Base-by-base conservation (phyloP, 2,888 invertebrate genomes). In the Brachypalpus laphriformis region DNA sequence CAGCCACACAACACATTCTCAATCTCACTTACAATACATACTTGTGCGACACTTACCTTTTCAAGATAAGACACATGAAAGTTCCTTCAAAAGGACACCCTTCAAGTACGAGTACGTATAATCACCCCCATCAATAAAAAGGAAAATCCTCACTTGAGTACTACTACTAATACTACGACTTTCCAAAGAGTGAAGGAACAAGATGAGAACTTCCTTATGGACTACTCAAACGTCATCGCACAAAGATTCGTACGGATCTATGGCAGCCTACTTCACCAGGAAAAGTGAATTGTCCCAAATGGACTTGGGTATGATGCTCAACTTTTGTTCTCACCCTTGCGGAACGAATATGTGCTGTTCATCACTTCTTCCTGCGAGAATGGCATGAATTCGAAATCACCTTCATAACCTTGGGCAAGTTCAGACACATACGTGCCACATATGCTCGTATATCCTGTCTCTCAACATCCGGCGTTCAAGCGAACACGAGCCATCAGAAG, bases 291-390 rank as follows among this genome's bases (percentile, higher is more conserved):
- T 51, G 40, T 68, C 40, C 54, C 40, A 54, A 54, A 37, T 65
- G 49, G 49, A 49, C 49, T 18, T 63, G 25, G 40, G 51, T 51
- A 51, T 68, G 66, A 51, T 68, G 66, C 66, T 54, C 25, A 40
- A 16, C 9, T 54, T 68, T 68, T 51, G 25, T 51, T 68, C 40
- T 51, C 66, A 40, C 20, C 16, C 20, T 34, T 28, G 47, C 6
- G 22, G 22, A 11, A 22, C 25, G 20, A 40, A 57, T 22, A 40
- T 40, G n/a, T 31, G 31, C 6, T 47, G 49, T 31, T 65, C 47
- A 20, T 37, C 65, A 49, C 34, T 14, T 31, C 20, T 20, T 34
- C 34, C 49, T 22, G 34, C 6, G 28, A 47, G 47, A 65, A 14
- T 47, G 49, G 18, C 22, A 34, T 65, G 63, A 63, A 63, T 63